Evolutionary conservation across 2,113 vertebrate species (phyloP).

Genomic region (Azemiops feae): DNA sequence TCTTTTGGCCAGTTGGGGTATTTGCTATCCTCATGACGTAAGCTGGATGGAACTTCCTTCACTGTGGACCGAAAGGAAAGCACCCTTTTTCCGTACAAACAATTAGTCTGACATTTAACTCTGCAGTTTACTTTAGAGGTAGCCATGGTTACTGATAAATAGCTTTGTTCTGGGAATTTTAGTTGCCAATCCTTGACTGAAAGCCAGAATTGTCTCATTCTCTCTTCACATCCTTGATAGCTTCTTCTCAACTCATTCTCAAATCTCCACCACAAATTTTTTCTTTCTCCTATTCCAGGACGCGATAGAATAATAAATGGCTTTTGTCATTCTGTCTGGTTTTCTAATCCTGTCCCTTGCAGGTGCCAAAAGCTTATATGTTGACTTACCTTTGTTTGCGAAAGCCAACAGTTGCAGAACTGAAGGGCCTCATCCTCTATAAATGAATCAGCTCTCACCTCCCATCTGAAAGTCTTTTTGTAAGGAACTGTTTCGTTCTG

Average conservation of each 20-base stretch:
- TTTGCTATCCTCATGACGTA: conserved; percentile 16
- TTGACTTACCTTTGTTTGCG: conserved; percentile 13
- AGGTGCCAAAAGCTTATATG: not conserved
- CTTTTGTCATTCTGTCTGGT: not conserved
- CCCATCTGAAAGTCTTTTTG: not conserved
- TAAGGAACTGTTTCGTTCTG: not conserved
- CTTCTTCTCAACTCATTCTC: conserved; percentile 27
- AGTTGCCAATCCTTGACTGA: conserved; percentile 51
- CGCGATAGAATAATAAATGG: conserved; percentile 3
- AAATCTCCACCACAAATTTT: not conserved
- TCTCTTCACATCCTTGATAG: conserved; percentile 23
- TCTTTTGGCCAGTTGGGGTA: conserved; percentile 5
- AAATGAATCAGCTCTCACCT: not conserved
- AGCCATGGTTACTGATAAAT: conserved; percentile 64
- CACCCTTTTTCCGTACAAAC: conserved; percentile 62
- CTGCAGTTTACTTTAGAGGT: conserved; percentile 64
- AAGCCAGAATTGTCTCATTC: conserved; percentile 47
- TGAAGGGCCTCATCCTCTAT: not conserved
- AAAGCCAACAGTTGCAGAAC: not conserved
- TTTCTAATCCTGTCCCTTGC: not conserved
- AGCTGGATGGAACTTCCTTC: conserved; percentile 43
- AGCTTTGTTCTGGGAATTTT: conserved; percentile 56
- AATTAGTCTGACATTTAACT: conserved; percentile 56
- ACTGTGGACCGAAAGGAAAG: conserved; percentile 27
- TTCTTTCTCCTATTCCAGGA: not conserved